phyloP scores from a whole-genome alignment of 2,888 invertebrate species.

The Nebria brevicollis region DNA sequence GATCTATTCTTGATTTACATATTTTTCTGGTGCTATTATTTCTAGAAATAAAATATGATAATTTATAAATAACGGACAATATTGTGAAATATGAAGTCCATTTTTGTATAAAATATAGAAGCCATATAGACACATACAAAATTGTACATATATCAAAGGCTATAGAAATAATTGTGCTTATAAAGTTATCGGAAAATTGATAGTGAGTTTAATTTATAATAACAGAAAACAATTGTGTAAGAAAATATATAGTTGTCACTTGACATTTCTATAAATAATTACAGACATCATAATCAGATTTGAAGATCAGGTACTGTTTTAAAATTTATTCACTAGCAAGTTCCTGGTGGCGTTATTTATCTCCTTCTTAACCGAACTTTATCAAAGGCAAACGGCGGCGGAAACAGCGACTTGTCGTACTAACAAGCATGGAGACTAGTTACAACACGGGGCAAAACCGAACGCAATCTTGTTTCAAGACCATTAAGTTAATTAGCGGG shows the following conservation, averaged over 20 bases:
- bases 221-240: neutral
- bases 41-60: neutral
- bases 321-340: constrained; percentile 34
- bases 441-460: constrained; percentile 53
- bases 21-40: neutral
- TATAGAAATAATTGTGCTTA: too few relatives aligned
- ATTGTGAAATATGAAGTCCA: neutral
- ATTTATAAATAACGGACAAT: neutral
- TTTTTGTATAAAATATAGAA: too few relatives aligned
- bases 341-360: constrained; percentile 36
- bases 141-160: too few relatives aligned
- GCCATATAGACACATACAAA: too few relatives aligned
- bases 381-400: constrained; percentile 19
- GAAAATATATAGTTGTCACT: neutral
- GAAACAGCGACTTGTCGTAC: constrained; percentile 4
- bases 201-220: neutral
- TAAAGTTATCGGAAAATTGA: neutral
- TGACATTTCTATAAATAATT: neutral
- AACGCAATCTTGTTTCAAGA: constrained; percentile 65
- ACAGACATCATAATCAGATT: neutral
- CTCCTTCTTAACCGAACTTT: constrained; percentile 44
- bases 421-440: neutral
- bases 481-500: constrained; percentile 64
- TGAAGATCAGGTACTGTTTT: neutral
- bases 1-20: neutral